Conservation (phyloP, 2,888 invertebrate genomes). For the Trypoxylon attenuatum region DNA sequence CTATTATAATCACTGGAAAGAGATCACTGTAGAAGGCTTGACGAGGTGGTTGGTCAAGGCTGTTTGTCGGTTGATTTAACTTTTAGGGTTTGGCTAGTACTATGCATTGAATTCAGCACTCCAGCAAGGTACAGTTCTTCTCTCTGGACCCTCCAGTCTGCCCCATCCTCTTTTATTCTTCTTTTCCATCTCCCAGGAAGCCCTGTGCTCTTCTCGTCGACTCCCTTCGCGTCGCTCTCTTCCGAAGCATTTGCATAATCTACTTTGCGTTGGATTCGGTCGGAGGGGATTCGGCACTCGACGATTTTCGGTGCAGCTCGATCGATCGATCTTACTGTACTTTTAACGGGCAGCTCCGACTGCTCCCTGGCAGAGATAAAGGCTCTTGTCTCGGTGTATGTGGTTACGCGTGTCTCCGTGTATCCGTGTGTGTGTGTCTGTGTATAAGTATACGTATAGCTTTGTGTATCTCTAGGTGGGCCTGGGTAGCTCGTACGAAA, state of each 20-base stretch:
- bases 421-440: not conserved
- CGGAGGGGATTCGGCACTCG: conserved; percentile 36
- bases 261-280: conserved; percentile 54
- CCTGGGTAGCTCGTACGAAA: too few species aligned
- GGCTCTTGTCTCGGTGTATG: not conserved
- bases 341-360: conserved; percentile 40
- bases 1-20: too few species aligned
- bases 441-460: not conserved
- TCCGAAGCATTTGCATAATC: conserved; percentile 56
- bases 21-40: not conserved
- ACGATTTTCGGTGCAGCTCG: conserved; percentile 51
- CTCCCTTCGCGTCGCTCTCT: conserved; percentile 37
- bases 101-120: conserved; percentile 14
- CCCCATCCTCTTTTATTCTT: conserved; percentile 14
- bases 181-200: conserved; percentile 4
- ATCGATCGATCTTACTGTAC: conserved; percentile 50
- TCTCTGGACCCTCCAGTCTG: not conserved
- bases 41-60: not conserved
- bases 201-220: conserved; percentile 13
- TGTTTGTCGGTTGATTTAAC: conserved; percentile 36
- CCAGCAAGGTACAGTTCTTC: conserved; percentile 28
- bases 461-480: too few species aligned
- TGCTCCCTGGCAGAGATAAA: conserved; percentile 10
- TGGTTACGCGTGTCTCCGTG: not conserved
- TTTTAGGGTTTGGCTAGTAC: conserved; percentile 23